Conservation (phyloP, 2,797 vertebrate species). For the Chaetodon trifasciatus region DNA sequence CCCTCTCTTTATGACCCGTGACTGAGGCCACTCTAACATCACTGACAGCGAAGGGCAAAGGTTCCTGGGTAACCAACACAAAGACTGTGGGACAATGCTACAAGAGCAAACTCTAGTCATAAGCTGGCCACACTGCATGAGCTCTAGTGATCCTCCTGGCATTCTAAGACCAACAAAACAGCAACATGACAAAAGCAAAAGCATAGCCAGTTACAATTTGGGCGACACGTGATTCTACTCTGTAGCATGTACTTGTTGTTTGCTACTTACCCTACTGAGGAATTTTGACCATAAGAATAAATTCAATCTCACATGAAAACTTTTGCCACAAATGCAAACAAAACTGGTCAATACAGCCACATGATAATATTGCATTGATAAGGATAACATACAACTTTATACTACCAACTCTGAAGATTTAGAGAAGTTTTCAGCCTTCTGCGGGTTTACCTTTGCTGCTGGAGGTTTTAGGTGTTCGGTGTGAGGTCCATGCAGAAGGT, state of each 20-base stretch:
- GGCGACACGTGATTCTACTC: neutral
- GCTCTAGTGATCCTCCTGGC: constrained; percentile 45
- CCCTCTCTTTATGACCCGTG: constrained; percentile 86
- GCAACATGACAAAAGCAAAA: constrained; percentile 36
- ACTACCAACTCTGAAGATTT: neutral
- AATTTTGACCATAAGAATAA: constrained; percentile 1
- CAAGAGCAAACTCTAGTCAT: constrained; percentile 74
- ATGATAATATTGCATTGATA: neutral
- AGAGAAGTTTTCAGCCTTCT: neutral
- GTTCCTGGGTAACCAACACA: constrained; percentile 86
- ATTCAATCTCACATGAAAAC: constrained; percentile 13
- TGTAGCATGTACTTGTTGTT: constrained; percentile 1
- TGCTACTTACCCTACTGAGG: neutral
- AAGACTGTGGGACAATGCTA: constrained; percentile 83
- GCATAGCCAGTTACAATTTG: constrained; percentile 10
- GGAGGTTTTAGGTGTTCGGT: constrained; percentile 92
- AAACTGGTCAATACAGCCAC: neutral
- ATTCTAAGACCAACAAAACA: constrained; percentile 49
- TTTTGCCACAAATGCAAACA: neutral
- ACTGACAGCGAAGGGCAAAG: constrained; percentile 87
- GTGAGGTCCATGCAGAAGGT: constrained; percentile 94
- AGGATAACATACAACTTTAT: neutral
- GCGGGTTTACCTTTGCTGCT: constrained; percentile 88
- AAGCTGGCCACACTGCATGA: constrained; percentile 61
- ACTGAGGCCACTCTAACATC: constrained; percentile 84